Percentiles rank a stretch among this genome's conserved stretches.
phyloP scores from a whole-genome alignment of 1,140 invertebrate species.

The Muscidifurax raptorellus region DNA sequence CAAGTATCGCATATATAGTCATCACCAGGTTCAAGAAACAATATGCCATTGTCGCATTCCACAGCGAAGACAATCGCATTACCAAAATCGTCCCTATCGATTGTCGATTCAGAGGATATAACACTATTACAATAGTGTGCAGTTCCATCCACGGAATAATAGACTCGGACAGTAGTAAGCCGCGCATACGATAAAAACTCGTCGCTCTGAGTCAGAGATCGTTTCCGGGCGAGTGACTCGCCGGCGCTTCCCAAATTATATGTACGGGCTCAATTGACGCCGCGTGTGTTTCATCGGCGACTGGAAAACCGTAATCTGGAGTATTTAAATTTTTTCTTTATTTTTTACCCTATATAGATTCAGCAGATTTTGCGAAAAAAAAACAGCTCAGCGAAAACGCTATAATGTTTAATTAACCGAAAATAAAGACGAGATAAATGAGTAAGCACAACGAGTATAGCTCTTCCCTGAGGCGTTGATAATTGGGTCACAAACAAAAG shows the following conservation, averaged over 20 bases:
- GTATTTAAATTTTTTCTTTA: too few relatives aligned
- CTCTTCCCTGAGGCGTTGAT: neutral
- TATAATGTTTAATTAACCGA: too few relatives aligned
- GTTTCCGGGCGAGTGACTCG: slow-evolving; percentile 1
- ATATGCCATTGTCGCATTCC: neutral
- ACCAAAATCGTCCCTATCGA: neutral
- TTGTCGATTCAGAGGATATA: neutral
- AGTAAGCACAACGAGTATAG: too few relatives aligned
- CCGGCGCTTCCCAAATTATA: neutral
- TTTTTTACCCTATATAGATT: too few relatives aligned
- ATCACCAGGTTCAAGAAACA: neutral
- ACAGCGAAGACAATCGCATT: neutral
- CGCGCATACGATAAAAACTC: too few relatives aligned
- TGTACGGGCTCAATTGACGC: neutral
- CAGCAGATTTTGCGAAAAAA: too few relatives aligned
- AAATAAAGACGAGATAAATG: too few relatives aligned
- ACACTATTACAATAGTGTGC: neutral
- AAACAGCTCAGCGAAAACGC: too few relatives aligned
- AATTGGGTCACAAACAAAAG: neutral
- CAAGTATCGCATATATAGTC: neutral
- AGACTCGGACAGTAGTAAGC: neutral
- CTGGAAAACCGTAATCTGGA: too few relatives aligned
- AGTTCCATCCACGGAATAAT: neutral
- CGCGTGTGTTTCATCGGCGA: neutral
- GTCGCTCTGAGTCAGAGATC: slow-evolving; percentile 13